Base-by-base conservation (phyloP, 2,113 vertebrate genomes). In the Numenius arquata region DNA sequence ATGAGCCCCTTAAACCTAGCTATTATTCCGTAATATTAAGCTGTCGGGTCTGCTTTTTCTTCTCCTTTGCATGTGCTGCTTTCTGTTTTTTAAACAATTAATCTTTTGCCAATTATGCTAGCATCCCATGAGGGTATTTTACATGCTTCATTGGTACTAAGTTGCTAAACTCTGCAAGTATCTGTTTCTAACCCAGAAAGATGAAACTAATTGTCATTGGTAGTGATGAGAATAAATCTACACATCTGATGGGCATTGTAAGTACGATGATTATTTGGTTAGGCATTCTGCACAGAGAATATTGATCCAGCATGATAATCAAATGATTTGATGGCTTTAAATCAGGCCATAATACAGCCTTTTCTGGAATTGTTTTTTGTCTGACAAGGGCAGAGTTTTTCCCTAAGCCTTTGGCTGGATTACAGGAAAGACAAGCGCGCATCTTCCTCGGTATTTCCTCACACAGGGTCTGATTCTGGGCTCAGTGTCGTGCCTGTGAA, bases 31-130 rank as follows among this genome's bases (percentile, higher is more conserved):
- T 38, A 79, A 78, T 82, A 88, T 70, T 78, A 76, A 91, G 30
- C 84, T 95, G 85, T 77, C 0, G 13, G 76, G 55, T 70, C 53
- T 90, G 30, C 34, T 88, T 89, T 63, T 41, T 43, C 19, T 11
- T 13, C 36, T 86, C 32, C 68, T 91, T 95, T 94, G 72, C 87
- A 34, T 65, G 82, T 85, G 78, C 61, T 85, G 89, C 87, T 95
- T 95, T 78, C 88, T 9, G 15, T 88, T 95, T 96, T 94, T 88
- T 50, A 72, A 93, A 88, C 93, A 95, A 94, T 97, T 96, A 94
- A 91, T 94, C 95, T 97, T 92, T 92, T 93, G 77, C 92, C 94
- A 95, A 96, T 97, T 91, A 93, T 72, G 61, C 58, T 73, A 25
- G 75, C 83, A 62, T 95, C 96, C 88, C 91, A 56, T 13, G 56